These are phyloP conservation scores for Istiophorus platypterus DNA, from an alignment of 2,113 vertebrate species.

Conservation along the genomic window DNA sequence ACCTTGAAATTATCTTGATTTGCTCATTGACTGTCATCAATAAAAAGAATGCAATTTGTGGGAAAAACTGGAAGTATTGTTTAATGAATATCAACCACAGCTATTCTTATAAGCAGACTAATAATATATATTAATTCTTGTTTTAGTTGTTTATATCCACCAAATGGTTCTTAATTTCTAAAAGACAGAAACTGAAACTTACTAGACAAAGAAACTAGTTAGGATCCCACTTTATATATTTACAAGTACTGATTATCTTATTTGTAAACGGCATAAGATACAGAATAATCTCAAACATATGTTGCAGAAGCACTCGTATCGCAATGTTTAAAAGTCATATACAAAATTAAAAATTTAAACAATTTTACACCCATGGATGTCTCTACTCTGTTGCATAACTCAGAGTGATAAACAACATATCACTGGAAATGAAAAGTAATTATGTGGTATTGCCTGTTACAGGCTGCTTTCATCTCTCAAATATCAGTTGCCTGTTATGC, in stretches of 20 bases:
- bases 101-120: too few relatives aligned
- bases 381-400: not conserved
- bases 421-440: not conserved
- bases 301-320: not conserved
- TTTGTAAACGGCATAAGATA: not conserved
- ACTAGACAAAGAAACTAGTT: not conserved
- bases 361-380: not conserved
- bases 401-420: not conserved
- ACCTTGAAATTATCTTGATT: not conserved
- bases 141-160: not conserved
- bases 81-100: not conserved
- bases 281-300: not conserved
- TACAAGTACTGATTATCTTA: not conserved
- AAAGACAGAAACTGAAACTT: not conserved
- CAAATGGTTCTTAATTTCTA: not conserved
- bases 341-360: not conserved
- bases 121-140: not conserved
- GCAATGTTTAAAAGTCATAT: not conserved
- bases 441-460: not conserved
- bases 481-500: constrained; percentile 6
- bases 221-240: not conserved
- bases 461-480: constrained; percentile 6
- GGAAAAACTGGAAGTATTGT: not conserved
- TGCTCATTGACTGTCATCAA: not conserved
- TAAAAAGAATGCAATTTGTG: not conserved